A percentile compares a stretch with the other conserved stretches of the same genome.
Conservation (phyloP, 2,888 invertebrate species). For the Sisyra nigra region DNA sequence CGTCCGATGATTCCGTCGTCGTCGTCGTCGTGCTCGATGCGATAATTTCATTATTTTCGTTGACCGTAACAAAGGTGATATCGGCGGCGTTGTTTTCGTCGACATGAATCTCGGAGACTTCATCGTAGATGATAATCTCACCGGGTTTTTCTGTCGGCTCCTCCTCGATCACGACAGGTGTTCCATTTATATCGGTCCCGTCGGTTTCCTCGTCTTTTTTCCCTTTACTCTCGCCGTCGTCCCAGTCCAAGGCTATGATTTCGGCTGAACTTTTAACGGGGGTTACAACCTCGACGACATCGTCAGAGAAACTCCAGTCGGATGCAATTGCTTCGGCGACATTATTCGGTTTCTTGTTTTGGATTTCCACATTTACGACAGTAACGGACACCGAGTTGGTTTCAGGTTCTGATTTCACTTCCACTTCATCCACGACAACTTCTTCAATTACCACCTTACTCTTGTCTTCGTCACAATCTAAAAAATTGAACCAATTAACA, state of each 20-base stretch:
- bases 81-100: background rate
- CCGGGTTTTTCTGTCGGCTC: background rate
- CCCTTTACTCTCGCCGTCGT: background rate
- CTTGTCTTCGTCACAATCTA: too few relatives aligned
- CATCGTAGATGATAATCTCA: background rate
- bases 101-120: background rate
- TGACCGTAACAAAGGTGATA: background rate
- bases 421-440: too few relatives aligned
- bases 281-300: background rate
- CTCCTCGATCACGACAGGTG: background rate
- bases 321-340: slow-evolving; percentile 3
- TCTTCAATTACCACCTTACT: too few relatives aligned
- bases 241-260: slow-evolving; percentile 4
- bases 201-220: background rate
- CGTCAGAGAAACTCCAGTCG: slow-evolving; percentile 1
- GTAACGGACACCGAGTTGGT: too few relatives aligned
- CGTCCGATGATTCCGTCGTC: background rate
- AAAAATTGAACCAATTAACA: too few relatives aligned
- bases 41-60: background rate
- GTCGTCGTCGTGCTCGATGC: background rate
- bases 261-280: slow-evolving; percentile 1
- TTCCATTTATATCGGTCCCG: background rate
- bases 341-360: background rate
- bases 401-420: too few relatives aligned
- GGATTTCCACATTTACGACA: too few relatives aligned